phyloP scores from a whole-genome alignment of 2,888 invertebrate genomes.

The Patella caerulea region DNA sequence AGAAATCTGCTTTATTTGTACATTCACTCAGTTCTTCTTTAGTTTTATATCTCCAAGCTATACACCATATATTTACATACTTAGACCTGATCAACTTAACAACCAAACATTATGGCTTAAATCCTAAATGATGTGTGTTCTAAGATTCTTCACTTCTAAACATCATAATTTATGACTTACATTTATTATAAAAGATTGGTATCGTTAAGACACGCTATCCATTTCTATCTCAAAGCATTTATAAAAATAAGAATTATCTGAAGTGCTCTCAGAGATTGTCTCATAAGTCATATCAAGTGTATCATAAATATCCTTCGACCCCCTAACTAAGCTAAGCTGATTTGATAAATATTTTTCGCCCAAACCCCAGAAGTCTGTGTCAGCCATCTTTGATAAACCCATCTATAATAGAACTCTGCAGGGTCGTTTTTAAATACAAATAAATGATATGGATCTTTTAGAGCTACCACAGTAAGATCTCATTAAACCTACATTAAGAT shows the following conservation, averaged over 20 bases:
- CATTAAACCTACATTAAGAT: constrained; percentile 8
- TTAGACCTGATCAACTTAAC: too few relatives aligned
- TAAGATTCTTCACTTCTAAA: too few relatives aligned
- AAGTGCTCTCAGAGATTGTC: constrained; percentile 1
- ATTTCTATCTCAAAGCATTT: neutral
- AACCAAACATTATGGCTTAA: too few relatives aligned
- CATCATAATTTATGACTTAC: too few relatives aligned
- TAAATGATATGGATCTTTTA: constrained; percentile 6
- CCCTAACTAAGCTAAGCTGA: neutral
- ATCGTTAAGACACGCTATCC: too few relatives aligned
- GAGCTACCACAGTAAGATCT: constrained; percentile 1
- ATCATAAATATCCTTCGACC: constrained; percentile 8
- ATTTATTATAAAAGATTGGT: too few relatives aligned
- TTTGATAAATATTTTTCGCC: neutral
- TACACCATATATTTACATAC: too few relatives aligned
- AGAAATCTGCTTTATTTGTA: neutral
- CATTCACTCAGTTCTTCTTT: too few relatives aligned
- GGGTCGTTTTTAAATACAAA: neutral
- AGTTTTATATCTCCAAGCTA: too few relatives aligned
- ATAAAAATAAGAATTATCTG: constrained; percentile 9
- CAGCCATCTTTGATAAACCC: constrained; percentile 10
- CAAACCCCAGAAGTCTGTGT: neutral
- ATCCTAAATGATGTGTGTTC: too few relatives aligned
- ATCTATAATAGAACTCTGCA: neutral
- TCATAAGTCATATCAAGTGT: constrained; percentile 3